Evolutionary conservation across 2,797 vertebrate genomes (phyloP), one percentile per base, ranked within the genome.

Genomic region (Vireo griseus): DNA sequence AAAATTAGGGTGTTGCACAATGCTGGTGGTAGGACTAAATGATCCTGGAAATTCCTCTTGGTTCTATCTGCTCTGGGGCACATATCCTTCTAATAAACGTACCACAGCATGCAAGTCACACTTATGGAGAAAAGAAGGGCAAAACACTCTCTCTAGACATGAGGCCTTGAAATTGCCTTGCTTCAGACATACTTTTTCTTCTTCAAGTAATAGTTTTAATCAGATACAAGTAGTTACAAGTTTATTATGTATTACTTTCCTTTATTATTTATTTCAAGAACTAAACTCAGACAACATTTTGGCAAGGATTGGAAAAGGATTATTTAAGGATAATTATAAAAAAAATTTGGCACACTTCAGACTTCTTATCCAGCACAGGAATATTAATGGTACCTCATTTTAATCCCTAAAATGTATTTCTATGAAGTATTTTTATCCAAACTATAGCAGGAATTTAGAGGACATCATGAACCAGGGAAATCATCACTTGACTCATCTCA

Each of bases 401-500:
- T 65, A 93, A 86, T 85, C 68, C 82, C 37, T 63, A 61, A 83
- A 93, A 85, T 54, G 10, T 67, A 29, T 86, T 86, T 68, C 44
- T 73, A 19, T 81, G 48, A 69, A 83, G 11, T 58, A 86, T 63
- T 86, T 78, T 83, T 72, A 78, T 54, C 15, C 65, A 80, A 85
- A 75, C 20, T 62, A 68, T 29, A 87, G 51, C 22, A 94, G 80
- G 31, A 96, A 95, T 88, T 78, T 89, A 72, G 45, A 95, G 72
- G 72, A 82, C 80, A 93, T 88, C 73, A 92, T 28, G 75, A 93
- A 90, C 50, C 17, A 78, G 13, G 48, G 66, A 94, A 90, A 94
- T 92, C n/a, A 94, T 52, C 72, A 91, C 66, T 94, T 95, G 86
- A 95, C 51, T 94, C 55, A 94, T 78, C 62, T 97, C 94, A 97